Evolutionary conservation across 2,113 vertebrate genomes (phyloP).

Genomic region (Parus major): DNA sequence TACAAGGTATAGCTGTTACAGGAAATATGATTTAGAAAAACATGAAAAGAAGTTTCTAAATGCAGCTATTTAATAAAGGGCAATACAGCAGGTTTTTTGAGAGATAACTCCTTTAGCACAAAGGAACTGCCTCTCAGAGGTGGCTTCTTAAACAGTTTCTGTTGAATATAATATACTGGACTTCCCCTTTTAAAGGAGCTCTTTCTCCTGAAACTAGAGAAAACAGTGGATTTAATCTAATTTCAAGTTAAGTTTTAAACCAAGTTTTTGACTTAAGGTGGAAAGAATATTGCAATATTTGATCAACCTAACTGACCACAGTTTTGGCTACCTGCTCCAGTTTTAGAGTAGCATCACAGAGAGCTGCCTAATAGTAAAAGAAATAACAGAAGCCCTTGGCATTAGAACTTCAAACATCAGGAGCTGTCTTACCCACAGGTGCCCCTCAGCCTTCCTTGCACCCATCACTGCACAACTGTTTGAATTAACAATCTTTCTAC

Average conservation of each 20-base stretch:
- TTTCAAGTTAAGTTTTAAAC: background rate
- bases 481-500: background rate
- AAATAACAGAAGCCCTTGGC: background rate
- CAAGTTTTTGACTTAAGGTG: background rate
- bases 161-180: background rate
- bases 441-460: background rate
- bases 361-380: background rate
- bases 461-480: background rate
- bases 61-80: background rate
- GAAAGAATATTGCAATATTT: background rate
- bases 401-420: background rate
- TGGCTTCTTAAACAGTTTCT: slow-evolving; percentile 36
- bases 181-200: slow-evolving; percentile 38
- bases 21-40: background rate
- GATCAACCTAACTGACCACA: background rate
- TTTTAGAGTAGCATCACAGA: background rate
- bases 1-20: background rate
- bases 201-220: background rate
- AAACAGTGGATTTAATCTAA: background rate
- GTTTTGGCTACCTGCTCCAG: background rate
- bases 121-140: slow-evolving; percentile 28
- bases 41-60: background rate
- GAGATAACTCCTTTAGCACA: background rate
- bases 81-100: background rate
- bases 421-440: background rate